Conservation (phyloP, 2,113 vertebrate species). For the Regulus satrapa region DNA sequence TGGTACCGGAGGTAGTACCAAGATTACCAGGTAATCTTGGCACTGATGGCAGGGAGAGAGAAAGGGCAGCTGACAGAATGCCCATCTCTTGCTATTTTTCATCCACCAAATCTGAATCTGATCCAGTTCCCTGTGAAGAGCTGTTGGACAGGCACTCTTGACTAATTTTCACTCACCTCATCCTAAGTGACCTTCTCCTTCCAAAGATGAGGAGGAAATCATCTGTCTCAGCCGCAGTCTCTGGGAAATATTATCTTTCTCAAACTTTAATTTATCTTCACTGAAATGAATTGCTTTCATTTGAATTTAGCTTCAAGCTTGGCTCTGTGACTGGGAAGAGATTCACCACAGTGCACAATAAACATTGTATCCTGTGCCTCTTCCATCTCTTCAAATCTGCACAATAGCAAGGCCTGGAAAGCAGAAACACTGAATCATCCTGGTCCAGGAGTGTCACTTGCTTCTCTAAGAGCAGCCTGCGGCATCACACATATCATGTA, state of each 20-base stretch:
- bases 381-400: background rate
- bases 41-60: background rate
- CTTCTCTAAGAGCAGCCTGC: background rate
- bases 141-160: background rate
- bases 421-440: background rate
- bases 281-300: background rate
- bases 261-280: background rate
- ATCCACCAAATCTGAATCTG: background rate
- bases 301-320: background rate
- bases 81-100: background rate
- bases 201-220: background rate
- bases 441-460: background rate
- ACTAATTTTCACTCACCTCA: background rate
- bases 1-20: background rate
- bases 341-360: background rate
- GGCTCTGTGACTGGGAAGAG: background rate
- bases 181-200: background rate
- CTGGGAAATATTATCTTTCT: background rate
- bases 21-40: too few relatives aligned
- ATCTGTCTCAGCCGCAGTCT: background rate
- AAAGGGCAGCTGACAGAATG: background rate
- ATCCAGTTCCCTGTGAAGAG: background rate
- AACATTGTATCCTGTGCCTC: background rate
- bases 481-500: accelerated
- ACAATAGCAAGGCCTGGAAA: background rate